Evolutionary conservation across 2,113 vertebrate genomes (phyloP).

Genomic region (Oreochromis spilurus): DNA sequence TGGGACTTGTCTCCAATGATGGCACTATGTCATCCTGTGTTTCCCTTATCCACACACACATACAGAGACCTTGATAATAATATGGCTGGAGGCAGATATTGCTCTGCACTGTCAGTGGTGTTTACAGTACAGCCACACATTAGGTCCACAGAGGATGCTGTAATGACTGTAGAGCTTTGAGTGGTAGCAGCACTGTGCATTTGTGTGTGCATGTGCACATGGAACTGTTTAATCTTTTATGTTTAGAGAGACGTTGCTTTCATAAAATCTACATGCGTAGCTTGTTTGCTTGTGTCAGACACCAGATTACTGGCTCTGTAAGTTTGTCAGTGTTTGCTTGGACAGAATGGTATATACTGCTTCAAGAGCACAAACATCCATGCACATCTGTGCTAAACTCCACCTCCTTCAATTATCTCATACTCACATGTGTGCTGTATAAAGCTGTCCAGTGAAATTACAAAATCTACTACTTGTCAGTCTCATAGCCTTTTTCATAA

Average conservation of each 20-base stretch:
- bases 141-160: conserved; percentile 1
- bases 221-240: conserved; percentile 3
- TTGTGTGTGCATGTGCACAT: not conserved
- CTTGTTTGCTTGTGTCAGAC: not conserved
- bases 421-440: not conserved
- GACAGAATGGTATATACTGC: not conserved
- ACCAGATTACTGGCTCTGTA: not conserved
- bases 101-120: conserved; percentile 27
- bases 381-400: not conserved
- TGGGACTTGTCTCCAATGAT: conserved; percentile 13
- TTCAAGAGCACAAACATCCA: not conserved
- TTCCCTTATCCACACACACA: not conserved
- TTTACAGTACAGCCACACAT: conserved; percentile 20
- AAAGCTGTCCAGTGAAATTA: not conserved
- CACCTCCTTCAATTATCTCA: not conserved
- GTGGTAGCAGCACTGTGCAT: not conserved
- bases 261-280: not conserved
- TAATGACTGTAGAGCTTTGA: not conserved
- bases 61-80: not conserved
- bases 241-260: not conserved
- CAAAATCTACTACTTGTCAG: not conserved
- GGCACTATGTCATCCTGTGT: not conserved
- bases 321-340: not conserved
- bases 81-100: conserved; percentile 14
- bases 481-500: not conserved